phyloP scores from a whole-genome alignment of 1,140 invertebrate species.

The Cylas formicarius region DNA sequence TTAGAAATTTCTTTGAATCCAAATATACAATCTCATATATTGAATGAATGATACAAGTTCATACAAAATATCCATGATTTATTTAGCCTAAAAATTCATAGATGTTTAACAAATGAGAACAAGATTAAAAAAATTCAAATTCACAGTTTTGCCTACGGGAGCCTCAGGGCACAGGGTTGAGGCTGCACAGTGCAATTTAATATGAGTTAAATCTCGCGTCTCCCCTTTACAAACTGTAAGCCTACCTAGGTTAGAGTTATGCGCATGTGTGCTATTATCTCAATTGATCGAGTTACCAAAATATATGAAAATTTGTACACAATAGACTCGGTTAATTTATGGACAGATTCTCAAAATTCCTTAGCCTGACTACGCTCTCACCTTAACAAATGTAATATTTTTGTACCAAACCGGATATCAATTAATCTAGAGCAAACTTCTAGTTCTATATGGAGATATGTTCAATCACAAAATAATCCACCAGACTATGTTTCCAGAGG shows the following conservation, averaged over 20 bases:
- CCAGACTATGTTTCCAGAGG: conserved; percentile 32
- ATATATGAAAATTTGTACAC: background rate
- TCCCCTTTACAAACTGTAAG: conserved; percentile 17
- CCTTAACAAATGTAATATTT: conserved; percentile 2
- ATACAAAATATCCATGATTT: too few species aligned
- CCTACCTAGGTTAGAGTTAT: conserved; percentile 26
- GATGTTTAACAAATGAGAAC: too few species aligned
- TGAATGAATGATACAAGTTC: too few species aligned
- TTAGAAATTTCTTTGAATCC: too few species aligned
- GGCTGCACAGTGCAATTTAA: conserved; percentile 23
- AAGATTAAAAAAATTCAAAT: conserved; percentile 12
- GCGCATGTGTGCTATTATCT: conserved; percentile 19
- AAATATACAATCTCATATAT: too few species aligned
- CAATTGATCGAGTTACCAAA: conserved; percentile 6
- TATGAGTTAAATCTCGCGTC: conserved; percentile 18
- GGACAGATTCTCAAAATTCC: conserved; percentile 9
- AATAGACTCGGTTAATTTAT: background rate
- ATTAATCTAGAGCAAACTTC: conserved; percentile 7
- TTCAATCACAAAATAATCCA: conserved; percentile 26
- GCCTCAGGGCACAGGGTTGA: conserved; percentile 30
- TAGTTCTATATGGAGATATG: conserved; percentile 22
- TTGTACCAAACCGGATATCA: conserved; percentile 12
- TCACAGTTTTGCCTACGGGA: conserved; percentile 36
- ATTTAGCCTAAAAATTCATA: too few species aligned
- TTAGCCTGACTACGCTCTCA: conserved; percentile 5